Evolutionary conservation across 2,888 invertebrate genomes (phyloP), one percentile per base, ranked within the genome.

Genomic region (Melanchra persicariae): DNA sequence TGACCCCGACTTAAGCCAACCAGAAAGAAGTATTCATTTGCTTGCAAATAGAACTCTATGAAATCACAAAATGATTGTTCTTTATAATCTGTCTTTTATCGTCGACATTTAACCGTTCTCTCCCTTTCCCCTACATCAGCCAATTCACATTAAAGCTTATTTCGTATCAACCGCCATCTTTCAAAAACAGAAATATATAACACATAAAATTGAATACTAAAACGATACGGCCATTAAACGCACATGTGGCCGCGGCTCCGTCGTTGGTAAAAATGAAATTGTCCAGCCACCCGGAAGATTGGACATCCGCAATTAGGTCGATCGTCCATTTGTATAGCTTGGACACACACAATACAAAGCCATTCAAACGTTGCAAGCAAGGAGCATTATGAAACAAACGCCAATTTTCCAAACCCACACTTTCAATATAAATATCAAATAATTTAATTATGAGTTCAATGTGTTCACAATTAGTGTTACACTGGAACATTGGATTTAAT

Each of bases 211-310:
- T 68, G 34, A 82, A 71, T 66, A 52, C 47, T 51, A 22, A 84
- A 81, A 37, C 67, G 79, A 82, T 79, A 86, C 67, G 61, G 63
- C 52, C 57, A 68, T 77, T 71, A 58, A 62, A 79, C 58, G 47
- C 69, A 82, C 45, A 68, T 74, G 83, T 65, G 65, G 10, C 24
- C 6, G 54, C 34, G 57, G 51, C 68, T 58, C 26, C 49, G 63
- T 64, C 59, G 76, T 77, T 63, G 68, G 64, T 68, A 63, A 71
- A 81, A 81, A 86, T 87, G 70, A 87, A 87, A 87, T 83, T 73
- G 83, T 77, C 80, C 81, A 84, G 57, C 81, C 82, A 79, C 73
- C 79, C 78, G 83, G 81, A 87, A 85, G 81, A 86, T 80, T 85
- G 81, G 83, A 83, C 83, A 76, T 84, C 79, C 81, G 81, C 82